Percentiles rank a stretch among this genome's conserved stretches.
phyloP scores from a whole-genome alignment of 2,888 invertebrate species.

The Biston betularia region DNA sequence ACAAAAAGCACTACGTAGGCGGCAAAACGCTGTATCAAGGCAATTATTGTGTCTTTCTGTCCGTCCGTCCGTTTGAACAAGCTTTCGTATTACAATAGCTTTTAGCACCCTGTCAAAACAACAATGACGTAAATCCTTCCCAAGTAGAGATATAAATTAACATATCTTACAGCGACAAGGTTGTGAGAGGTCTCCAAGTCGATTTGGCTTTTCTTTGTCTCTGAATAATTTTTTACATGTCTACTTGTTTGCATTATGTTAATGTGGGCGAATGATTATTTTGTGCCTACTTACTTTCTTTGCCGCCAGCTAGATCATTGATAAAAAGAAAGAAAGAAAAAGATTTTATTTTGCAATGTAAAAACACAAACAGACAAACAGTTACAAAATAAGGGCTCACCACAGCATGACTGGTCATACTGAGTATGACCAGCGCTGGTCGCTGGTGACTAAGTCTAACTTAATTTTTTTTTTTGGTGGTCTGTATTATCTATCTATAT shows the following conservation, averaged over 20 bases:
- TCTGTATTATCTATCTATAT: too few relatives aligned
- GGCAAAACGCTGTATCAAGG: slow-evolving; percentile 68
- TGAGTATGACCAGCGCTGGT: too few relatives aligned
- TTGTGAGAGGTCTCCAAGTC: slow-evolving; percentile 1
- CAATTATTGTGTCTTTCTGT: slow-evolving; percentile 77
- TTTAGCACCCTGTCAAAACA: slow-evolving; percentile 34
- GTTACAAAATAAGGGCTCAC: neutral
- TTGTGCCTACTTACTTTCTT: slow-evolving; percentile 21
- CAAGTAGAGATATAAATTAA: neutral
- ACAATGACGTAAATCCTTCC: slow-evolving; percentile 19
- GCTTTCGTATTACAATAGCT: slow-evolving; percentile 46
- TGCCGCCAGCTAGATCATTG: slow-evolving; percentile 5
- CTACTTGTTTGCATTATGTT: slow-evolving; percentile 37
- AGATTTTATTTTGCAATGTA: neutral
- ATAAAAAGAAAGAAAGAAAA: neutral
- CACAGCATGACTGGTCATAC: too few relatives aligned
- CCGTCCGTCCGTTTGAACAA: slow-evolving; percentile 57
- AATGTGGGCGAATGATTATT: slow-evolving; percentile 26
- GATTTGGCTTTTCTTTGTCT: slow-evolving; percentile 22
- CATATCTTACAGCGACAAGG: slow-evolving; percentile 2
- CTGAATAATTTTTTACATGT: slow-evolving; percentile 37
- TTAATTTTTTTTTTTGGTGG: too few relatives aligned
- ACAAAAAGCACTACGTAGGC: slow-evolving; percentile 63
- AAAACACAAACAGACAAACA: neutral
- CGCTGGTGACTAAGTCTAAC: too few relatives aligned